Evolutionary conservation across 2,797 vertebrate species (phyloP).

Genomic region (Poeciliopsis gracilis): DNA sequence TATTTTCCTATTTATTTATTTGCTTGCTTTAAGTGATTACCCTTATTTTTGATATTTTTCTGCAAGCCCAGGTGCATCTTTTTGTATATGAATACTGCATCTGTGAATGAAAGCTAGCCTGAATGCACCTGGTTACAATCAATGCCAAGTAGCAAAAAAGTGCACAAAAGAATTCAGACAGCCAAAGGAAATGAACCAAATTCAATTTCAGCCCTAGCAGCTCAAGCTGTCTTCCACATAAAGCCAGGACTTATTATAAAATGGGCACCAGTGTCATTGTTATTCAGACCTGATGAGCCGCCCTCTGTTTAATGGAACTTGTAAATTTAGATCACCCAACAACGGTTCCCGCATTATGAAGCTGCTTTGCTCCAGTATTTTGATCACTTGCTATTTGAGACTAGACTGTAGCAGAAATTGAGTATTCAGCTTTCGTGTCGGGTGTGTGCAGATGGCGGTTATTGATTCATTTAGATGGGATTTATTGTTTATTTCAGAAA

Average conservation of each 20-base stretch:
- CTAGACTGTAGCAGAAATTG: conserved; percentile 39
- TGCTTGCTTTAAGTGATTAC: neutral
- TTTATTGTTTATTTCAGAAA: conserved; percentile 59
- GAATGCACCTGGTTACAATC: conserved; percentile 76
- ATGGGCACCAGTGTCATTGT: conserved; percentile 67
- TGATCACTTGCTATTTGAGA: conserved; percentile 50
- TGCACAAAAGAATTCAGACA: conserved; percentile 76
- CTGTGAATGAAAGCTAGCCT: conserved; percentile 55
- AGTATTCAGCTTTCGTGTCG: conserved; percentile 43
- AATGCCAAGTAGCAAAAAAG: conserved; percentile 68
- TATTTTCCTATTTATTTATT: neutral
- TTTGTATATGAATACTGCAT: conserved; percentile 51
- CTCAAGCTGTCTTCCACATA: conserved; percentile 65
- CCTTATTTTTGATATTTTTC: conserved; percentile 7
- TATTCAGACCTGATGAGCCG: conserved; percentile 76
- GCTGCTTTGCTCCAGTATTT: conserved; percentile 54
- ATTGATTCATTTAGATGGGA: conserved; percentile 73
- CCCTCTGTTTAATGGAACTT: conserved; percentile 70
- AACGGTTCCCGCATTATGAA: conserved; percentile 59
- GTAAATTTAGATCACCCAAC: conserved; percentile 72
- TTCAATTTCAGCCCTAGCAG: conserved; percentile 70
- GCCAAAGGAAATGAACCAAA: conserved; percentile 78
- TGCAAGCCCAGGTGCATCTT: conserved; percentile 18
- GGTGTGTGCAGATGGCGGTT: conserved; percentile 41
- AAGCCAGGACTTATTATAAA: conserved; percentile 72